Base-by-base conservation (phyloP, 2,797 vertebrate species). In the Chaetophractus vellerosus region DNA sequence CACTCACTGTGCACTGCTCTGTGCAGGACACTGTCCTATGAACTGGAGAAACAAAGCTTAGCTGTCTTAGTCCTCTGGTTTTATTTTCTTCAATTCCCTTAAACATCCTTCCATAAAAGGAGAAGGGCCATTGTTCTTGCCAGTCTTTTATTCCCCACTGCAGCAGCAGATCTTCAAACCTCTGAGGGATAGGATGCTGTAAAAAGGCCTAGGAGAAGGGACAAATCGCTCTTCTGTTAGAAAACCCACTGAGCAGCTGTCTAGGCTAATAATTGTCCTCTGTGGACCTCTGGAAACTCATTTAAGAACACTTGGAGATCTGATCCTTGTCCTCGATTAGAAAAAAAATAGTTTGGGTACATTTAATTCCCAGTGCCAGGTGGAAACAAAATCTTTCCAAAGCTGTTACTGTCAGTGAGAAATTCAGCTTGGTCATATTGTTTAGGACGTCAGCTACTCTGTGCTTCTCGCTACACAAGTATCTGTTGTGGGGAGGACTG, bases 161-260 rank as follows among this genome's bases (percentile, higher is more conserved):
- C 0, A 4, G 59, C 16, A 24, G 87, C 76, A 66, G 69, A 91
- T 78, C 93, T 96, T 90, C 90, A 84, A 86, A 86, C 63, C 81
- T 93, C 63, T 26, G 45, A 72, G 78, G 55, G 68, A 48, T 55
- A 31, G 48, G 83, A 55, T 71, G n/a, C 50, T 14, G 8, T n/a
- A 24, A 78, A 81, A 85, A 85, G 89, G 75, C 24, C 81, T 6
- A 41, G 78, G 72, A 91, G 90, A 72, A 94, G 83, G 68, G 57
- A 38, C 38, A 45, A 78, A 48, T 90, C 66, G 38, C n/a, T 23
- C n/a, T 96, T 10, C 2, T 16, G 9, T 72, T 76, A 86, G 88
- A 91, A 80, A 92, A n/a, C 90, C 75, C 90, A 82, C 4, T 1
- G 50, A 88, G 52, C 69, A 84, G 78, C 89, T 71, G 80, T 85